Evolutionary conservation across 2,797 vertebrate genomes (phyloP), one percentile per base, ranked within the genome.

Genomic region (Molossus molossus): DNA sequence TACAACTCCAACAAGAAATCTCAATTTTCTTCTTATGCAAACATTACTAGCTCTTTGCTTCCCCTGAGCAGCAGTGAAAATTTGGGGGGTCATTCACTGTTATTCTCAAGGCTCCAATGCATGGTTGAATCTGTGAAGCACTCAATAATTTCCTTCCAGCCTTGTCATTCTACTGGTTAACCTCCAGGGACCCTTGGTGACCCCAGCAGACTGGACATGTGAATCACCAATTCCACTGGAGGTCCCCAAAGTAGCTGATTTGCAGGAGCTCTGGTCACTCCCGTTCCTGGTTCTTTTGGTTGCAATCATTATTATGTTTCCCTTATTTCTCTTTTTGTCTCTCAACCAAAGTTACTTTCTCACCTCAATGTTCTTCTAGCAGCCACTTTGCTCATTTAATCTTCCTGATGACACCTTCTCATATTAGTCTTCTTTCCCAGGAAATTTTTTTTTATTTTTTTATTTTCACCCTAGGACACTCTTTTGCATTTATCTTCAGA

Each of bases 181-280:
- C 21, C 23, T 85, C 12, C 15, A 50, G 8, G 3, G 64, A 48
- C 11, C 25, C 6, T 82, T 65, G 23, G 21, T 58, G 45, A 58
- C 65, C 8, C 1, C 27, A 53, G 27, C 1, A 72, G 11, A 62
- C 6, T 13, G 9, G 5, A 5, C 3, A 0, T 10, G 3, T 33
- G 50, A 50, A 37, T 57, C 33, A 40, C 6, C 55, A 73, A 4
- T 5, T 60, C 17, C 9, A 29, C 10, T 25, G 48, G 27, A 58
- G 18, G 4, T 2, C 62, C 25, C 6, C 7, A 72, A 21, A 45
- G 37, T 29, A 73, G 9, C 3, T 40, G 6, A 83, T 21, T 9
- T 40, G 9, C 45, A 91, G 69, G 88, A 60, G 27, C 13, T 8
- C 9, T 64, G 9, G 4, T 10, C 40, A 53, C 3, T 3, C 20